These are phyloP conservation scores for Aeoliscus strigatus DNA, from an alignment of 2,797 vertebrate genomes.

Conservation along the genomic window DNA sequence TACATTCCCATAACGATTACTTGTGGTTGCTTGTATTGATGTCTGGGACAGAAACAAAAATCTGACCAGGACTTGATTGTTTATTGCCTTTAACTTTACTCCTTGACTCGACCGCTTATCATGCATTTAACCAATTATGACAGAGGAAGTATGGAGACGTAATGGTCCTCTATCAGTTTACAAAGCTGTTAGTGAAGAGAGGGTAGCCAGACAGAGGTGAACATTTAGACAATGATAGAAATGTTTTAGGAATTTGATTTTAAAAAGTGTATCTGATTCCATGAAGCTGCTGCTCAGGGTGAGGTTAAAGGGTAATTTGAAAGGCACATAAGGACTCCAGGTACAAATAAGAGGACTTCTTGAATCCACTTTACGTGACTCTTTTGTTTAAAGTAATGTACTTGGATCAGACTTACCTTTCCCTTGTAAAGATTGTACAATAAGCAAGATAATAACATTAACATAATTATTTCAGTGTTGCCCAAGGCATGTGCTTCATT, in stretches of 20 bases:
- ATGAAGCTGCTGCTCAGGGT: constrained; percentile 55
- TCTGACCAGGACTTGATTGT: constrained; percentile 26
- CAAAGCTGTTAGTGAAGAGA: constrained; percentile 62
- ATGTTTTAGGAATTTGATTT: constrained; percentile 69
- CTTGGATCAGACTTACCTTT: too few species aligned
- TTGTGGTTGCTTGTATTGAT: constrained; percentile 17
- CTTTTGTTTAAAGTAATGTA: too few species aligned
- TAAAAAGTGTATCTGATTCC: constrained; percentile 57
- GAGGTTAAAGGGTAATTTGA: constrained; percentile 46
- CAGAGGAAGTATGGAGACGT: constrained; percentile 61
- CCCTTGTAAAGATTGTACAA: too few species aligned
- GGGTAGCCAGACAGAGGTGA: constrained; percentile 37
- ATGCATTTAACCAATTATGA: constrained; percentile 61
- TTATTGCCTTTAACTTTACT: constrained; percentile 44
- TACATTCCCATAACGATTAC: constrained; percentile 6
- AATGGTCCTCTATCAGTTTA: constrained; percentile 76
- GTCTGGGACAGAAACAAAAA: constrained; percentile 10
- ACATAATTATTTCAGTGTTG: constrained; percentile 48
- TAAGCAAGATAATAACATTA: constrained; percentile 51
- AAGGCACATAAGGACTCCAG: too few species aligned
- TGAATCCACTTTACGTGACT: too few species aligned
- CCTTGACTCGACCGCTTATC: constrained; percentile 32
- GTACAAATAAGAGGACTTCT: too few species aligned
- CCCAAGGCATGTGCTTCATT: constrained; percentile 43
- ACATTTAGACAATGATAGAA: constrained; percentile 61